Evolutionary conservation across 2,888 invertebrate genomes (phyloP).

Genomic region (Eupeodes luniger): DNA sequence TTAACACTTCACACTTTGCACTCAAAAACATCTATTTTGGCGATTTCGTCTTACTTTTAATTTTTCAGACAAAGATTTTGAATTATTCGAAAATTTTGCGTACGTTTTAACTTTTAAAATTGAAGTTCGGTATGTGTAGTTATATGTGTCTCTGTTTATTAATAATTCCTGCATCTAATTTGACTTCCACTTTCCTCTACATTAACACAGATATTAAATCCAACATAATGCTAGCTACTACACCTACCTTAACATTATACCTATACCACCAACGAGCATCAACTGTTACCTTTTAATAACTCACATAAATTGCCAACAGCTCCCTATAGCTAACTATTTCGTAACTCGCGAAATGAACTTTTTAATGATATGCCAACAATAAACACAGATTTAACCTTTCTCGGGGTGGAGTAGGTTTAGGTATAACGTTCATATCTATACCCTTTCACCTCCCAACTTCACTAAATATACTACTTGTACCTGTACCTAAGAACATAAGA

Average conservation of each 20-base stretch:
- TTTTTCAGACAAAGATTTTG: no score
- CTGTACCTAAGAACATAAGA: background rate
- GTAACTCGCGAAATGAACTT: conserved; percentile 47
- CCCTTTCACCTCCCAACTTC: background rate
- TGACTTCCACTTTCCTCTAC: background rate
- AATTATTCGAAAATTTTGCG: no score
- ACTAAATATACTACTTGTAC: background rate
- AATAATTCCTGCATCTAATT: background rate
- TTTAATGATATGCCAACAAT: conserved; percentile 72
- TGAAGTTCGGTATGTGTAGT: no score
- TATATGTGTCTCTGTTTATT: no score
- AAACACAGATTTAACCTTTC: conserved; percentile 33
- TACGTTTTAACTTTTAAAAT: no score
- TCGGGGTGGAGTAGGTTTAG: background rate
- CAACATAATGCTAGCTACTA: background rate
- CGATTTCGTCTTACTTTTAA: no score
- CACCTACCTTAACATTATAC: background rate
- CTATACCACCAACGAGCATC: background rate
- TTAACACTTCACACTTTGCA: no score
- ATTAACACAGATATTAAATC: no score
- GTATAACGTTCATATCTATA: no score
- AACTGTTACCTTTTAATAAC: conserved; percentile 6
- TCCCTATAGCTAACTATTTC: conserved; percentile 9
- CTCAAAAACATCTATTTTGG: no score
- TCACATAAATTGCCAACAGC: conserved; percentile 21